Evolutionary conservation across 2,888 invertebrate species (phyloP), one percentile per base, ranked within the genome.

Genomic region (Agrilus cyanescens): DNA sequence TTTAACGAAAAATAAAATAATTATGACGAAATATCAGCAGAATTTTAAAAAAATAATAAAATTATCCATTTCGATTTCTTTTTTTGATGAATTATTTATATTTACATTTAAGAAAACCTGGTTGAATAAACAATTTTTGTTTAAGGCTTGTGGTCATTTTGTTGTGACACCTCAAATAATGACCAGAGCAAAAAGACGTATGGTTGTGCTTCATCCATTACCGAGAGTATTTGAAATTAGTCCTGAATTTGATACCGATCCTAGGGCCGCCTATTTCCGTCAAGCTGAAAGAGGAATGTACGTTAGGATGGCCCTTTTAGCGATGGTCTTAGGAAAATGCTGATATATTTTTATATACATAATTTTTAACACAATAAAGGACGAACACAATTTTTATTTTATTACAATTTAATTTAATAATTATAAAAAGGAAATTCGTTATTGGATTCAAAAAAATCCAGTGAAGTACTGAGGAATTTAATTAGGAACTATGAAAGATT

Each of bases 221-320:
- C 98, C 98, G 0, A 76, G 98, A 34, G 81, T 93, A 1, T 83
- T 86, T 60, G 98, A 98, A 70, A 96, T 98, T 53, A 91, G 91
- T 53, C 75, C 86, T 0, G 90, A 94, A 53, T 88, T 98, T 56
- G 98, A 99, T 69, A 82, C 82, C 0, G 98, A 99, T 69, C 91
- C 94, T 0, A 74, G 98, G 38, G 97, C 98, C 0, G 97, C 96
- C 0, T 98, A 98, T 69, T 98, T 99, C 75, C 75, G 97, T 14
- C 98, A 98, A 69, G 95, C 94, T 0, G 94, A 96, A 65, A 88
- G 90, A 61, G 98, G 98, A 49, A 88, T 98, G 84, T 98, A 90
- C 61, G 90, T 98, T 13, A 78, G 98, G 40, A 99, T 99, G 98
- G 96, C 98, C 0, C 70, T 99, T 2, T 71, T 99, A 13, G 84